These are phyloP conservation scores for Vanacampus margaritifer DNA, from an alignment of 2,113 vertebrate genomes.

Conservation along the genomic window DNA sequence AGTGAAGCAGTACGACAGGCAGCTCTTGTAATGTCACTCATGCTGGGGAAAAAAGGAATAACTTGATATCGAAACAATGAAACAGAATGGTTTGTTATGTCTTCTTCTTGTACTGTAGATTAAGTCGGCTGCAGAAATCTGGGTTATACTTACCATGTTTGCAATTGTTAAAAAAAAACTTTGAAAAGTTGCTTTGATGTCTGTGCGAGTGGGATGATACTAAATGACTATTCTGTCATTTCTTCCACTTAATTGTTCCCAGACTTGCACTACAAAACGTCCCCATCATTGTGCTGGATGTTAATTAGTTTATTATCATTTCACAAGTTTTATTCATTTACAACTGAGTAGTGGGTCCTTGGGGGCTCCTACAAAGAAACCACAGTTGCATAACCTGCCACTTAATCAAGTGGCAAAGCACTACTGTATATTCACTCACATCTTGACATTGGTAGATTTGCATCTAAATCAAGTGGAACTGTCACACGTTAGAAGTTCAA, in stretches of 20 bases:
- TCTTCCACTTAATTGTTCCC: not conserved
- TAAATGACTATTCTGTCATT: not conserved
- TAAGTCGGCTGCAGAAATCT: too few relatives aligned
- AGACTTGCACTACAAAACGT: not conserved
- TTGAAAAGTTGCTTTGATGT: too few relatives aligned
- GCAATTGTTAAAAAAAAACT: too few relatives aligned
- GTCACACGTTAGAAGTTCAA: slow-evolving; percentile 6
- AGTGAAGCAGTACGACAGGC: slow-evolving; percentile 1
- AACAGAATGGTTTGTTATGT: not conserved
- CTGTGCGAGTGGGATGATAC: not conserved
- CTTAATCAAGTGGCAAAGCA: slow-evolving; percentile 24
- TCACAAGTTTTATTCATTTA: slow-evolving; percentile 7
- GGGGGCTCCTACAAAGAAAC: slow-evolving; percentile 10
- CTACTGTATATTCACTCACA: slow-evolving; percentile 17
- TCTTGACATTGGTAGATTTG: slow-evolving; percentile 30
- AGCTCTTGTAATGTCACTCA: not conserved
- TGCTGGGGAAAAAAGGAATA: not conserved
- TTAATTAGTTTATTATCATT: slow-evolving; percentile 16
- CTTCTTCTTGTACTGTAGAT: too few relatives aligned
- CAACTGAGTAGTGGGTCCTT: slow-evolving; percentile 12
- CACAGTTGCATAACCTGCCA: slow-evolving; percentile 11
- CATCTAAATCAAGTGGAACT: slow-evolving; percentile 21
- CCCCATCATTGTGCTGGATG: not conserved
- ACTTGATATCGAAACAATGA: not conserved
- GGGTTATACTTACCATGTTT: too few relatives aligned